A percentile compares a stretch with the other conserved stretches of the same genome.
Evolutionary conservation across 2,888 invertebrate species (phyloP).

Genomic region (Cheilosia vernalis): DNA sequence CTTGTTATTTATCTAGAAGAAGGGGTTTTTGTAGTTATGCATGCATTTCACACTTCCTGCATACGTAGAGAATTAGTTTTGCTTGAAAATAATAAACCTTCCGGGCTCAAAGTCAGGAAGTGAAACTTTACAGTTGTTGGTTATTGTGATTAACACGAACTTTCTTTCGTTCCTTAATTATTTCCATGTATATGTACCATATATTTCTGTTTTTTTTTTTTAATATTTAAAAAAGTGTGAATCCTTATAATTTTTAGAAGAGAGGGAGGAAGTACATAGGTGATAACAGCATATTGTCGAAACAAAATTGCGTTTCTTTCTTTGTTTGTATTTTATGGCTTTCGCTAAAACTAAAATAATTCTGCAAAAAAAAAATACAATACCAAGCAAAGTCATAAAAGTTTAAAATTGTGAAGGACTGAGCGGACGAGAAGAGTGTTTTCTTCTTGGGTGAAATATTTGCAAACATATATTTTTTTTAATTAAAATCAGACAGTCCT

Average conservation of each 20-base stretch:
- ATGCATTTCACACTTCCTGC: conserved; percentile 60
- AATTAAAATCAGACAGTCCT: conserved; percentile 64
- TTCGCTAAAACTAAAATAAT: conserved; percentile 59
- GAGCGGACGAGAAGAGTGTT: conserved; percentile 36
- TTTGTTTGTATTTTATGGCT: conserved; percentile 55
- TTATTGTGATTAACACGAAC: conserved; percentile 3
- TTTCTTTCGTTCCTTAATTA: background rate
- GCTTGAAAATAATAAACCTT: background rate
- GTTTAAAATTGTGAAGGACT: conserved; percentile 55
- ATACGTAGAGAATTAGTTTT: conserved; percentile 30
- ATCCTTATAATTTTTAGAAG: background rate
- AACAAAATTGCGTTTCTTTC: conserved; percentile 50
- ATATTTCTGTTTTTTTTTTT: conserved; percentile 5
- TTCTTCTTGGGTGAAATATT: conserved; percentile 5
- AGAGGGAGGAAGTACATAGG: conserved; percentile 5
- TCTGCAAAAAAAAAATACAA: conserved; percentile 18
- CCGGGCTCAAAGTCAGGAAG: conserved; percentile 6
- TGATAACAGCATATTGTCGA: conserved; percentile 26
- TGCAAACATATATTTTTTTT: conserved; percentile 36
- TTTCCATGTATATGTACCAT: background rate
- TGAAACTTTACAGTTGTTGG: conserved; percentile 4
- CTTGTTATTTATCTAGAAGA: conserved; percentile 58
- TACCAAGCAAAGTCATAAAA: conserved; percentile 55
- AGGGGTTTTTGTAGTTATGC: conserved; percentile 54
- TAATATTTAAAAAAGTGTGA: conserved; percentile 50